Evolutionary conservation across 2,113 vertebrate species (phyloP), one percentile per base, ranked within the genome.

Genomic region (Gallinago jamesoni): DNA sequence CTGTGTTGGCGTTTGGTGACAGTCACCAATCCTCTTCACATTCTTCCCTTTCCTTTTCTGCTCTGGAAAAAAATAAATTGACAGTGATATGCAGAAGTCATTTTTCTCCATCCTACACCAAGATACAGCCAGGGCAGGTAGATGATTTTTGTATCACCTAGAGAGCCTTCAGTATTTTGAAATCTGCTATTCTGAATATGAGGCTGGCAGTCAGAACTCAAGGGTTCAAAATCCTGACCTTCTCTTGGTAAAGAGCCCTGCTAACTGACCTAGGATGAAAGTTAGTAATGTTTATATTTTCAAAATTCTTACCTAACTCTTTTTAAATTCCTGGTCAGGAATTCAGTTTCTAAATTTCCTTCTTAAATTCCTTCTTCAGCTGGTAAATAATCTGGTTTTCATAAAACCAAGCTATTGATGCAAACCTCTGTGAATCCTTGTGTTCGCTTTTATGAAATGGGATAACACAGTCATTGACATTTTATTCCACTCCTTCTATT

Each of bases 1-100:
- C 89, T 84, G 93, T 52, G 63, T 37, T 95, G 80, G 85, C 77
- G 93, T 93, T 92, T 73, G 97, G 95, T 95, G 93, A 85, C 31
- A 14, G 55, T 63, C 90, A 94, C 72, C 66, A 88, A 93, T 60
- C 9, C 24, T 68, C 68, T 79, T 27, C 6, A 22, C 11, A 1
- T 13, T 47, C 56, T 91, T 84, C 62, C 45, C 45, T 87, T 59
- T 83, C 53, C 66, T 50, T 69, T 88, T 70, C 63, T 84, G 64
- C 73, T 94, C 91, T 79, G 92, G 92, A 90, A 76, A 64, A 81
- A 86, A 56, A 90, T 70, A 75, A 53, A 62, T 17, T 12, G 19
- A 24, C 22, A 31, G 39, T 27, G 55, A 47, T 23, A 23, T 13
- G 20, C 75, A 55, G 78, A 85, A 63, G 6, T 56, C 15, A 0